Evolutionary conservation across 1,140 invertebrate species (phyloP), one percentile per base, ranked within the genome.

Genomic region (Anastatus disparis): DNA sequence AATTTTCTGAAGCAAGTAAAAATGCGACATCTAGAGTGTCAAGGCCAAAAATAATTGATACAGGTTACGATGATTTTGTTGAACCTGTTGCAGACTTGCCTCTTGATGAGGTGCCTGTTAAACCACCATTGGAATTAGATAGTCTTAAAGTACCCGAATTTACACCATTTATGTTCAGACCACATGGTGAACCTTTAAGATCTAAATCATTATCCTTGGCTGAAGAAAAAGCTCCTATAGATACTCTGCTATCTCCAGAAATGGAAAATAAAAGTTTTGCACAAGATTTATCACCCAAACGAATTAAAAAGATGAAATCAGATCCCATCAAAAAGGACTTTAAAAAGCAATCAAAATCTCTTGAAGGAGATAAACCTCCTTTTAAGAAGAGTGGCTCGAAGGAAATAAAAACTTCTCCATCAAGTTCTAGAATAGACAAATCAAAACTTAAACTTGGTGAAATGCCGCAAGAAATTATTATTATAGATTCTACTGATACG

Each of bases 391-490:
- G 72, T 1, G 63, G 69, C 1, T 85, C 80, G 1, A 86, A 85
- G 50, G 84, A 85, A 66, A 76, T 79, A 0, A 75, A 77, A 24
- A 77, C 73, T 2, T 78, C 84, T 0, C 79, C 82, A 13, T 76
- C 80, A 12, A 80, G 68, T 55, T 79, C 78, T 1, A 82, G 82
- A 72, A 84, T 85, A 42, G 82, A 85, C 69, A 86, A 86, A 59
- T 84, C 83, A 12, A 86, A 85, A 73, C 73, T 86, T 24, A 86
- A 85, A 48, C 70, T 85, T 17, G 80, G 83, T 17, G 83, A 85
- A 65, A 83, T 86, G 83, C 84, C 84, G 7, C 84, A 86, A 52
- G 84, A 86, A 74, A 86, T 86, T 31, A 86, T 86, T 69, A 84
- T 85, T 29, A 86, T 86, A 13, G 84, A 86, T 70, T 84, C 84